Conservation (phyloP, 2,797 vertebrate genomes). For the Phalloptychus januarius region DNA sequence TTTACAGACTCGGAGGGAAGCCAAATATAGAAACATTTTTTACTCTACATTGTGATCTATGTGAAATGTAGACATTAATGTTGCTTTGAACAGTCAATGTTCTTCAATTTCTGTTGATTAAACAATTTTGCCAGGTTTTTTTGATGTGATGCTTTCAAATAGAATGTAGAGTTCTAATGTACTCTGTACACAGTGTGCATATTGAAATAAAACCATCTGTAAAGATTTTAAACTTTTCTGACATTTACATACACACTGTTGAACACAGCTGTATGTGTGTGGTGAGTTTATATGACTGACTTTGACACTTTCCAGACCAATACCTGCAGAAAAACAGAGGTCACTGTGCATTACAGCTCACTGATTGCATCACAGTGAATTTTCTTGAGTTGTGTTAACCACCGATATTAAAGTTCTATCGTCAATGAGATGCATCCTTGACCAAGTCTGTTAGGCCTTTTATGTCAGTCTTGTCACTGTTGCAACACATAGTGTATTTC, state of each 20-base stretch:
- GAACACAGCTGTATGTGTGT: background rate
- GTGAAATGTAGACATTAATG: too few species aligned
- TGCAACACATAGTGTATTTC: background rate
- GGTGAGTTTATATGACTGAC: background rate
- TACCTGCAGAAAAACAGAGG: background rate
- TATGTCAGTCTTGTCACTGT: background rate
- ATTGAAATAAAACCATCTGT: background rate
- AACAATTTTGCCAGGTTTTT: background rate
- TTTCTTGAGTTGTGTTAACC: conserved; percentile 14
- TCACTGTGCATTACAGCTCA: background rate
- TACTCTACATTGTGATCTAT: background rate
- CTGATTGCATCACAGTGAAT: conserved; percentile 6
- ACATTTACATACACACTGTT: background rate
- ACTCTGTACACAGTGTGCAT: background rate
- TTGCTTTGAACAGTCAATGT: background rate
- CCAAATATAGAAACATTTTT: background rate
- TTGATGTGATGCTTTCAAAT: background rate
- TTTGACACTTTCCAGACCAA: background rate
- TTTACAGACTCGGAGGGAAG: background rate
- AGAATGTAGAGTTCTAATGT: background rate
- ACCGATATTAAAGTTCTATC: background rate
- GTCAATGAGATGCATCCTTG: conserved; percentile 14
- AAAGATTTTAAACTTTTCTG: background rate
- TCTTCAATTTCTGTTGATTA: background rate
- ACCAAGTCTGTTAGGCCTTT: background rate